Percentiles rank a stretch among this genome's conserved stretches.
Conservation (phyloP, 2,797 vertebrate genomes). For the Hyperoplus lanceolatus region DNA sequence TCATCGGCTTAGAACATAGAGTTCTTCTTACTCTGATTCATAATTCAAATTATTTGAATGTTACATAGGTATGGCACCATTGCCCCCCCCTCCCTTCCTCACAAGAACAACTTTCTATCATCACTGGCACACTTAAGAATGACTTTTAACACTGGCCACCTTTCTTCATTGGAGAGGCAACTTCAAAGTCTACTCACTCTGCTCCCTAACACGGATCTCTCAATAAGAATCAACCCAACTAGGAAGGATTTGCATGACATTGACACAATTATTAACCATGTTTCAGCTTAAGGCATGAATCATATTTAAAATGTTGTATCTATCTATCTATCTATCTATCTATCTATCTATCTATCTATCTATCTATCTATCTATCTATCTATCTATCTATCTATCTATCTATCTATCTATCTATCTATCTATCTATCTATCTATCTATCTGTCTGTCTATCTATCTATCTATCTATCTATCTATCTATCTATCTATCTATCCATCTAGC, state of each 20-base stretch:
- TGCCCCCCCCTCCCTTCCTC: conserved; percentile 48
- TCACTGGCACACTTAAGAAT: conserved; percentile 74
- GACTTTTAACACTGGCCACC: conserved; percentile 76
- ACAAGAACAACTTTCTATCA: conserved; percentile 77
- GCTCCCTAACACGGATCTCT: conserved; percentile 37
- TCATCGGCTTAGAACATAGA: conserved; percentile 85
- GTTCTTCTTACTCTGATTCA: conserved; percentile 86
- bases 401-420: neutral
- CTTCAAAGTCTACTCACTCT: conserved; percentile 64
- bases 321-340: neutral
- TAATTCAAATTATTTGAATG: conserved; percentile 90
- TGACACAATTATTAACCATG: conserved; percentile 19
- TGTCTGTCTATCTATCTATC: conserved; percentile 22
- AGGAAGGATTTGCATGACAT: conserved; percentile 30
- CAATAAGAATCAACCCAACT: conserved; percentile 21
- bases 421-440: conserved; percentile 10
- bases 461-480: conserved; percentile 27
- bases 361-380: no score
- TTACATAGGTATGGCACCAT: conserved; percentile 85
- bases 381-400: neutral
- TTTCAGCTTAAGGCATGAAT: neutral
- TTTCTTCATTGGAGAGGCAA: conserved; percentile 54
- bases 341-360: neutral
- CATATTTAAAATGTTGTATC: neutral
- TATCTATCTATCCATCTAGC: conserved; percentile 19